Conservation (phyloP, 2,797 vertebrate genomes). For the Pseudochromis fuscus region DNA sequence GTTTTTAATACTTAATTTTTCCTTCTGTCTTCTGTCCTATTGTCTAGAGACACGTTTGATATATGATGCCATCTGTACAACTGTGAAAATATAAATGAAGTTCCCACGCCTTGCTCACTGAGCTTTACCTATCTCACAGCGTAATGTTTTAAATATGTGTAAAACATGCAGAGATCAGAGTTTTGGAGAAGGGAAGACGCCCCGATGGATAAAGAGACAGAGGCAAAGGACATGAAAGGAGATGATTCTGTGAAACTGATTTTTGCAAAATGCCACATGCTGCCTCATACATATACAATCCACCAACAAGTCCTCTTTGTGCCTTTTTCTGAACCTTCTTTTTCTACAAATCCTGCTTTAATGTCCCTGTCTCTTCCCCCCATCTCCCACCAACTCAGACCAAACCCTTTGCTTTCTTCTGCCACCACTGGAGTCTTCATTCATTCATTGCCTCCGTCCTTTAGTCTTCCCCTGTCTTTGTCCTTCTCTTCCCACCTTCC, state of each 20-base stretch:
- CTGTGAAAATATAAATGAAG: background rate
- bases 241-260: constrained; percentile 13
- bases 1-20: background rate
- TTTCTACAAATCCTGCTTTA: background rate
- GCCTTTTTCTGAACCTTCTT: background rate
- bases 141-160: too few relatives aligned
- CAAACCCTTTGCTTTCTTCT: background rate
- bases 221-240: background rate
- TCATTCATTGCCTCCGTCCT: constrained; percentile 5
- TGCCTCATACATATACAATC: constrained; percentile 9
- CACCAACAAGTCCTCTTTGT: too few relatives aligned
- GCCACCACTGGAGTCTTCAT: background rate
- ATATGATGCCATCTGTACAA: background rate
- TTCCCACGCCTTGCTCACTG: background rate
- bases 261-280: constrained; percentile 4
- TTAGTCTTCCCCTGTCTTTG: background rate
- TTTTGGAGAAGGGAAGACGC: background rate
- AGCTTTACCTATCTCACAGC: background rate
- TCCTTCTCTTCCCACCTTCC: constrained; percentile 32
- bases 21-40: background rate
- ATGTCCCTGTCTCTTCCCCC: background rate
- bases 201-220: background rate
- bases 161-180: too few relatives aligned
- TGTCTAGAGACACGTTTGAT: background rate
- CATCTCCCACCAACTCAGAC: constrained; percentile 5